Evolutionary conservation across 2,797 vertebrate genomes (phyloP), one percentile per base, ranked within the genome.

Genomic region (Forpus xanthops): DNA sequence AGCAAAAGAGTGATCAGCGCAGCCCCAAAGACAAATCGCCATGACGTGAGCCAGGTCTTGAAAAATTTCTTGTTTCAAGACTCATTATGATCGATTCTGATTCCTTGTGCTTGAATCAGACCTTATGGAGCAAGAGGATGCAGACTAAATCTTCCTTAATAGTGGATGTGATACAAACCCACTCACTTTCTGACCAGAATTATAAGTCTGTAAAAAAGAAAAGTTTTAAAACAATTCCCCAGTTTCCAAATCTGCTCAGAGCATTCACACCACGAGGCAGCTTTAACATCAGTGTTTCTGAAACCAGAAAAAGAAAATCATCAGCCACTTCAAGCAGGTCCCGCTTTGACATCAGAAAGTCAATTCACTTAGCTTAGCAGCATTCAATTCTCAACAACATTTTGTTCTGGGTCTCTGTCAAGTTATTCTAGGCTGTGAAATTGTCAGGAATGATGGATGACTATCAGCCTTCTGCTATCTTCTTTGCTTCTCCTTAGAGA

Each of bases 401-500:
- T 96, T 98, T 97, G 97, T 98, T 98, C 96, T 93, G 97, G 96
- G 96, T 97, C 97, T 94, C 94, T 97, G 98, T 99, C 98, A 99
- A 98, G 98, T 98, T 98, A 98, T 98, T 98, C 98, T 98, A 98
- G 98, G 98, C 98, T 98, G 98, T 98, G 98, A 98, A 98, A 98
- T 98, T 98, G 98, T 99, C 99, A 99, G 98, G 98, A 98, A 98
- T 99, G 99, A 99, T 99, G 98, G 99, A 99, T 99, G 98, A 99
- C 98, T 98, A 98, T 99, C 98, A 99, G 98, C 98, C 98, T 99
- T 98, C 98, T 98, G 98, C 98, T 99, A 98, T 99, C 98, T 99
- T 98, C 98, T 98, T 98, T 98, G 98, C 97, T 96, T 98, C 98
- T 99, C 98, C 98, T 98, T 95, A 96, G 98, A 99, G 99, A 99